Conservation (phyloP, 2,888 invertebrate genomes). For the Orthosia gothica region DNA sequence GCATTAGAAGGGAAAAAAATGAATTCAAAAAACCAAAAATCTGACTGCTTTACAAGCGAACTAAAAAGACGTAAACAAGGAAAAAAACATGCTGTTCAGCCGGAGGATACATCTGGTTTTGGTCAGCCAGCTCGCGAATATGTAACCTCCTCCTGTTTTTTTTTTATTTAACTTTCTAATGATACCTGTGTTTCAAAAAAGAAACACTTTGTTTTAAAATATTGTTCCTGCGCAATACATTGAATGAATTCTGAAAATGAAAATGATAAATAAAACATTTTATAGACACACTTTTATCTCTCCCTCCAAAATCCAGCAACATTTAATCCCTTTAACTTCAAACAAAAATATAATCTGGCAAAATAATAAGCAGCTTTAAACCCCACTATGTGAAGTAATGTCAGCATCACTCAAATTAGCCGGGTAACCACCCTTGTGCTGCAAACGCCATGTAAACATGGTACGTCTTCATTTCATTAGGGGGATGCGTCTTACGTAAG, state of each 20-base stretch:
- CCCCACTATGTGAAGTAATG: slow-evolving; percentile 47
- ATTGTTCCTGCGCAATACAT: too few species aligned
- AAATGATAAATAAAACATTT: not conserved
- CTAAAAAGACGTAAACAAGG: too few species aligned
- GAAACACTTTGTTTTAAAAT: too few species aligned
- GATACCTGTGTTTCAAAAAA: too few species aligned
- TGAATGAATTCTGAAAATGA: not conserved
- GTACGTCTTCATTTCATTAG: slow-evolving; percentile 84
- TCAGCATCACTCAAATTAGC: slow-evolving; percentile 74
- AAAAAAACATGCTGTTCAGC: too few species aligned
- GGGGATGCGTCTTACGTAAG: slow-evolving; percentile 75
- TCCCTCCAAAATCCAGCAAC: slow-evolving; percentile 16
- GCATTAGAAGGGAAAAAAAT: too few species aligned
- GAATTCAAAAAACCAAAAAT: too few species aligned
- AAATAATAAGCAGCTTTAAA: slow-evolving; percentile 51
- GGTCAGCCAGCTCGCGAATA: too few species aligned
- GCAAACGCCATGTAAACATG: slow-evolving; percentile 77
- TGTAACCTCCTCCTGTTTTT: too few species aligned
- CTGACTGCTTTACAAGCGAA: too few species aligned
- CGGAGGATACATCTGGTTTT: too few species aligned
- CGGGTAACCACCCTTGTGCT: slow-evolving; percentile 73
- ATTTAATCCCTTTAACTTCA: slow-evolving; percentile 31
- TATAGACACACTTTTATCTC: not conserved
- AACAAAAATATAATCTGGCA: slow-evolving; percentile 51
- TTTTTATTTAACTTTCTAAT: too few species aligned